These are phyloP conservation scores for Orestias chungarensis DNA, from an alignment of 2,797 vertebrate species.

Conservation along the genomic window DNA sequence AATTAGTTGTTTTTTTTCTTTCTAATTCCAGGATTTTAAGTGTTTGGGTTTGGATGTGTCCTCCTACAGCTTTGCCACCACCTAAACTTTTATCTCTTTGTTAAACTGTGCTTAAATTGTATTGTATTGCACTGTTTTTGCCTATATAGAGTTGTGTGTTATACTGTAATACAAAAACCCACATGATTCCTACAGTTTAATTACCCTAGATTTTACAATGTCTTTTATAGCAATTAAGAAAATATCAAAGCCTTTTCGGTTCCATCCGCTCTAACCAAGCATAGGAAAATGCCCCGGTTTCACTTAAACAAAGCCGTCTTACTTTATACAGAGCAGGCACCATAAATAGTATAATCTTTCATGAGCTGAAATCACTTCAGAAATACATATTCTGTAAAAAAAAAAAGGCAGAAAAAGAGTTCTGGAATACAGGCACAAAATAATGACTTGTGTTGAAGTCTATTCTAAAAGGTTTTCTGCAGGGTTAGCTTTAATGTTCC, in stretches of 20 bases:
- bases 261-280: neutral
- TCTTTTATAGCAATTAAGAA: neutral
- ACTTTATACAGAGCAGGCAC: neutral
- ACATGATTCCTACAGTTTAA: neutral
- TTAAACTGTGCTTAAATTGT: neutral
- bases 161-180: neutral
- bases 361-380: neutral
- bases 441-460: neutral
- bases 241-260: conserved; percentile 6
- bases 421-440: neutral
- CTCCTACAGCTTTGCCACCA: neutral
- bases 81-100: neutral
- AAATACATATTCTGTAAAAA: neutral
- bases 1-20: neutral
- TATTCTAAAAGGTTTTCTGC: conserved; percentile 26
- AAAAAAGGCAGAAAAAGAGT: neutral
- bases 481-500: conserved; percentile 22
- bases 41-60: neutral
- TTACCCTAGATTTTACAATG: neutral
- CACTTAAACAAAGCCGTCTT: neutral
- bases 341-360: neutral
- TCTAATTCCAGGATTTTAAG: neutral
- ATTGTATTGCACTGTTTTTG: neutral
- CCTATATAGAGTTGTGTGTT: neutral
- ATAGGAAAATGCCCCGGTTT: neutral